Percentiles rank a stretch among this genome's conserved stretches.
These are phyloP conservation scores for Eulimnadia texana DNA, from an alignment of 1,140 invertebrate genomes.

Conservation along the genomic window DNA sequence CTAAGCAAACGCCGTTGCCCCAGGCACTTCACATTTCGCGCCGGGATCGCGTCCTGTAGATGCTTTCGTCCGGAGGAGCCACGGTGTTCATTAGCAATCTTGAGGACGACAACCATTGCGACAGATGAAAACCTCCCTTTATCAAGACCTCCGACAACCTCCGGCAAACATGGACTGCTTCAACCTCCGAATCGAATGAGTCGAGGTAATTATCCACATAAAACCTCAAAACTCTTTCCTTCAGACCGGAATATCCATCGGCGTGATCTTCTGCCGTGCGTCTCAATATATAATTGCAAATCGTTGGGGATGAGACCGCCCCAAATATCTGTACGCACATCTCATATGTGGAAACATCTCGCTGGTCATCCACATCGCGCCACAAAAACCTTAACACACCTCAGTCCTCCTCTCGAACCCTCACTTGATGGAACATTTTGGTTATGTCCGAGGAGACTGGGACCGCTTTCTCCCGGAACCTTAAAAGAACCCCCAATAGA, in stretches of 20 bases:
- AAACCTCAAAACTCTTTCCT: slow-evolving; percentile 11
- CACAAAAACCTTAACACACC: slow-evolving; percentile 20
- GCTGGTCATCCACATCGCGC: slow-evolving; percentile 9
- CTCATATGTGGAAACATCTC: slow-evolving; percentile 11
- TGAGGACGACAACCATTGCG: slow-evolving; percentile 15
- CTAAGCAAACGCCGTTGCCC: no score
- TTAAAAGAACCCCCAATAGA: slow-evolving; percentile 15
- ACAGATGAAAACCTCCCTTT: slow-evolving; percentile 16
- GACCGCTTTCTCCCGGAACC: slow-evolving; percentile 16
- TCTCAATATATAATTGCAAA: slow-evolving; percentile 16
- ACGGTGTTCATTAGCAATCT: not conserved
- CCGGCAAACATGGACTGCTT: slow-evolving; percentile 4
- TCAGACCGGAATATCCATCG: not conserved
- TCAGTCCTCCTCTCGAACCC: slow-evolving; percentile 14
- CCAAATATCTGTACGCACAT: slow-evolving; percentile 21
- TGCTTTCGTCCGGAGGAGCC: no score
- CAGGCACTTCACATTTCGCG: no score
- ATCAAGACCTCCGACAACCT: slow-evolving; percentile 11
- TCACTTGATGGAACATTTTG: slow-evolving; percentile 17
- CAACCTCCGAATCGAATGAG: slow-evolving; percentile 7
- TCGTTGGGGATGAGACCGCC: slow-evolving; percentile 17
- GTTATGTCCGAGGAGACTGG: slow-evolving; percentile 15
- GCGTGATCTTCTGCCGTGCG: slow-evolving; percentile 9
- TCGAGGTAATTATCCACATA: slow-evolving; percentile 21
- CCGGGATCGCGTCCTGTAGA: no score